Evolutionary conservation across 2,113 vertebrate genomes (phyloP).

Genomic region (Benthochromis sp.): DNA sequence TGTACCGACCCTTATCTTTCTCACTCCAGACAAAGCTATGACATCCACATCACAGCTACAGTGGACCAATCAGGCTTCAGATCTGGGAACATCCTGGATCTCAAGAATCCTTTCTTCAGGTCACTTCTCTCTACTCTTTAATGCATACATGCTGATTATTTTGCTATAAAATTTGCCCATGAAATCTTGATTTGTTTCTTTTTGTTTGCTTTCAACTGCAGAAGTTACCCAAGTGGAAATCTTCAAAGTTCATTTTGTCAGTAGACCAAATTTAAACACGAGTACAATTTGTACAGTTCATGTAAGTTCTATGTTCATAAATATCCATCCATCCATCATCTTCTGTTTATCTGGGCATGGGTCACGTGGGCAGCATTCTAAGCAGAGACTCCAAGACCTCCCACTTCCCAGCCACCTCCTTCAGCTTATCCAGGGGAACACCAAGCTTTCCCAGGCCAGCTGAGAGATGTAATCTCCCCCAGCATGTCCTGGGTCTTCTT

Average conservation of each 20-base stretch:
- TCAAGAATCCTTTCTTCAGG: slow-evolving; percentile 79
- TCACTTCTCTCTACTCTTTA: neutral
- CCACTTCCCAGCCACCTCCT: neutral
- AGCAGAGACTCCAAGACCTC: neutral
- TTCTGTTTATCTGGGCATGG: neutral
- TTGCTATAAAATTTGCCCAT: neutral
- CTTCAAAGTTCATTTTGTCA: neutral
- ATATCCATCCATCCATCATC: neutral
- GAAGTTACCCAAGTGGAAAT: neutral
- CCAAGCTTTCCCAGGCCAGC: neutral
- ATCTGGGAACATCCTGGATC: slow-evolving; percentile 74
- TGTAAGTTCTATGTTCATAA: neutral
- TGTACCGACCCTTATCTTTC: neutral
- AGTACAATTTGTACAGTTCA: neutral
- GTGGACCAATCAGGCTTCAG: slow-evolving; percentile 78
- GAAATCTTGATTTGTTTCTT: neutral
- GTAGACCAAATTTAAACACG: neutral
- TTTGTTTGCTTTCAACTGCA: neutral
- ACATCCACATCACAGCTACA: slow-evolving; percentile 73
- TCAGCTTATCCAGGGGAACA: neutral
- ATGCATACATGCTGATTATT: neutral
- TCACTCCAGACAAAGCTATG: slow-evolving; percentile 72
- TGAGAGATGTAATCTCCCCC: neutral
- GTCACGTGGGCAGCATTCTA: rapidly evolving
- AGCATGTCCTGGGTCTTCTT: neutral